phyloP scores from a whole-genome alignment of 2,113 vertebrate species.

The Barbus barbus region DNA sequence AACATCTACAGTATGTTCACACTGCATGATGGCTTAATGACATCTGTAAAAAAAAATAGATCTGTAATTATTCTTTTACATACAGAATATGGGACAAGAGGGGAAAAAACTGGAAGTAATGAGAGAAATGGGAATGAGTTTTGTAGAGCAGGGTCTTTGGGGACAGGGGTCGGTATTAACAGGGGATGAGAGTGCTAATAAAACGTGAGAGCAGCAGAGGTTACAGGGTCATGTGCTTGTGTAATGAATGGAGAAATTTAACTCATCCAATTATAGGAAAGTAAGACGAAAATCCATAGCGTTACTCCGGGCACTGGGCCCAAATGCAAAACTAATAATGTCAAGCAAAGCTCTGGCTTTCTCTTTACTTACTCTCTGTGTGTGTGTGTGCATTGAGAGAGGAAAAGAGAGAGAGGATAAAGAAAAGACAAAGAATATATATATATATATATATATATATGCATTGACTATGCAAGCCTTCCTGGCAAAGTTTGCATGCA shows the following conservation, averaged over 20 bases:
- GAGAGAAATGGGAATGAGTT: background rate
- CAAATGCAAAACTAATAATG: slow-evolving; percentile 83
- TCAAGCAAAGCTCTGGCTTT: slow-evolving; percentile 68
- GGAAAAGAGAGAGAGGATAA: background rate
- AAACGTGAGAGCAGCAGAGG: slow-evolving; percentile 73
- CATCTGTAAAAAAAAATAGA: background rate
- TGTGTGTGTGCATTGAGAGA: background rate
- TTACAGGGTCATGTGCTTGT: slow-evolving; percentile 75
- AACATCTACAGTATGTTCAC: no score
- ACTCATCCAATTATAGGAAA: slow-evolving; percentile 81
- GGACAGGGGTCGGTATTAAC: slow-evolving; percentile 71
- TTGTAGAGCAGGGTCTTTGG: slow-evolving; percentile 23
- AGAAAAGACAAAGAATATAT: background rate
- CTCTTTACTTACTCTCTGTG: slow-evolving; percentile 19
- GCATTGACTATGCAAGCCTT: slow-evolving; percentile 42
- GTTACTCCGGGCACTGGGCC: slow-evolving; percentile 77
- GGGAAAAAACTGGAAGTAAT: background rate
- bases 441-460: background rate
- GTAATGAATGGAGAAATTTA: slow-evolving; percentile 83
- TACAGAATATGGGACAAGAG: background rate
- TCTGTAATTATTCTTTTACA: slow-evolving; percentile 20
- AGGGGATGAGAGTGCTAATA: slow-evolving; percentile 76
- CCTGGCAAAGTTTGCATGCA: slow-evolving; percentile 6
- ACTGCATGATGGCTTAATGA: background rate
- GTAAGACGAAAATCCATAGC: slow-evolving; percentile 78